These are phyloP conservation scores for Eidolon helvum DNA, from an alignment of 2,113 vertebrate genomes.

Conservation along the genomic window DNA sequence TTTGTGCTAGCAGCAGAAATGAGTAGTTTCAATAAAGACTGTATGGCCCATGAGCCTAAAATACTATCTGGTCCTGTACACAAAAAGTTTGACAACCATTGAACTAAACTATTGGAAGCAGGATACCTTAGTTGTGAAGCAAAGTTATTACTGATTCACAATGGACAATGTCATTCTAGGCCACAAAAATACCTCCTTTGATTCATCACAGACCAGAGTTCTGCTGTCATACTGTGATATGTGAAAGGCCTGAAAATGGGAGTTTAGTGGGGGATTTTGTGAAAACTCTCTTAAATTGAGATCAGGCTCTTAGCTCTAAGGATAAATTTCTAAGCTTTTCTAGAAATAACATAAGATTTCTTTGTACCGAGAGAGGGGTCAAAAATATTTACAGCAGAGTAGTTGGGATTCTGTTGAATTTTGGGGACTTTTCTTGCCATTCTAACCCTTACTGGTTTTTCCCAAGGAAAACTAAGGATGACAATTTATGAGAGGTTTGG, in stretches of 20 bases:
- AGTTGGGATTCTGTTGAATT: not conserved
- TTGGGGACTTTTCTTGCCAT: not conserved
- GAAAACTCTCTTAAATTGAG: not conserved
- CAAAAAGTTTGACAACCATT: not conserved
- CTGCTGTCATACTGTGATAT: not conserved
- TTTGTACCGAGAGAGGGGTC: not conserved
- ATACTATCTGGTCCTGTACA: not conserved
- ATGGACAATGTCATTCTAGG: not conserved
- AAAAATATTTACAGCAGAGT: conserved; percentile 4
- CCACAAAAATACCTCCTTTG: not conserved
- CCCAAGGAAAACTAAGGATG: not conserved
- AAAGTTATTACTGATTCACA: not conserved
- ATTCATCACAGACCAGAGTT: not conserved
- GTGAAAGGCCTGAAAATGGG: not conserved
- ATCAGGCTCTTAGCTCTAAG: not conserved
- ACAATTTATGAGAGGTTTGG: not conserved
- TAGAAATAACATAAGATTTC: not conserved
- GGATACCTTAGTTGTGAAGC: not conserved
- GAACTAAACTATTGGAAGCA: not conserved
- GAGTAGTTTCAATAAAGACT: not conserved
- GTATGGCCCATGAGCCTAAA: not conserved
- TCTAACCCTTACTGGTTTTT: not conserved
- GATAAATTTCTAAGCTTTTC: conserved; percentile 23
- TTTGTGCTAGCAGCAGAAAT: not conserved
- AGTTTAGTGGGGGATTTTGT: not conserved